Conservation (phyloP, 2,113 vertebrate genomes). For the Platichthys flesus region DNA sequence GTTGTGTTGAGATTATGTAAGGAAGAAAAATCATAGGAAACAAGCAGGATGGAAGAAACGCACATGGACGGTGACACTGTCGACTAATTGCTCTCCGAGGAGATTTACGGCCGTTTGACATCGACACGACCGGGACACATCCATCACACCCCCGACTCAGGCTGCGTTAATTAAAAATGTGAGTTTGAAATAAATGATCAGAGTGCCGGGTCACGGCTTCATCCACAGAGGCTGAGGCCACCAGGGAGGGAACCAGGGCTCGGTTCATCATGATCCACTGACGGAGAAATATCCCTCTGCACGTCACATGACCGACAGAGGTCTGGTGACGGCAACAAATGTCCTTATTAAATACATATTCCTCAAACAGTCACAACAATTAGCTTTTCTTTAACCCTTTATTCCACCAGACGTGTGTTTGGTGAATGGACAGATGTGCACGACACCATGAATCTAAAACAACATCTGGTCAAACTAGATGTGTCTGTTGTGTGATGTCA, state of each 20-base stretch:
- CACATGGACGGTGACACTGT: background rate
- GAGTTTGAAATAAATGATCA: conserved; percentile 34
- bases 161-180: conserved; percentile 54
- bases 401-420: too few species aligned
- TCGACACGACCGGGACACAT: background rate
- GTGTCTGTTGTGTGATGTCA: too few species aligned
- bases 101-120: conserved; percentile 5
- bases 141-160: conserved; percentile 30
- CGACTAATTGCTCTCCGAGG: background rate
- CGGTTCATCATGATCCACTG: conserved; percentile 52
- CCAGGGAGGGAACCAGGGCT: conserved; percentile 26
- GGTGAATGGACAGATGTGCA: too few species aligned
- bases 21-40: background rate
- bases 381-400: too few species aligned
- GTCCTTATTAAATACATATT: too few species aligned
- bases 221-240: background rate
- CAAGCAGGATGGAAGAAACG: conserved; percentile 4
- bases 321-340: too few species aligned
- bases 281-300: too few species aligned
- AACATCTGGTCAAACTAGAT: too few species aligned
- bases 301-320: too few species aligned
- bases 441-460: too few species aligned
- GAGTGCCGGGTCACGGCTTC: conserved; percentile 26
- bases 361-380: too few species aligned
- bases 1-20: conserved; percentile 13